Evolutionary conservation across 2,797 vertebrate species (phyloP).

Genomic region (Rhodeus uyekii): DNA sequence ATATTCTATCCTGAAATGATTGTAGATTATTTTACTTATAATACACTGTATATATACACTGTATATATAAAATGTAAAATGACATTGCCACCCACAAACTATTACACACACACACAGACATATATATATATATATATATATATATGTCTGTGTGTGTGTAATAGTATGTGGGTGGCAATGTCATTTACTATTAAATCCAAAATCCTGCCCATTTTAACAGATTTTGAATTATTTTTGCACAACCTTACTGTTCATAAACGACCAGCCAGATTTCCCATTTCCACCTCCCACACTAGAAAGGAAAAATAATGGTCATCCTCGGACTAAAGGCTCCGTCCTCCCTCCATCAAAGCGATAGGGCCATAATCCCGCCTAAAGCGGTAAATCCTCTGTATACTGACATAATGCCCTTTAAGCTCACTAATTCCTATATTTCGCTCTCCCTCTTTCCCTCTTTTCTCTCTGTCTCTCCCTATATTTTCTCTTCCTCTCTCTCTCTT

Average conservation of each 20-base stretch:
- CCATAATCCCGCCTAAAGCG: conserved; percentile 79
- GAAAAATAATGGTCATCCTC: conserved; percentile 49
- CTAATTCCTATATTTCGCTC: conserved; percentile 77
- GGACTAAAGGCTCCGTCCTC: conserved; percentile 42
- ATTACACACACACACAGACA: no score
- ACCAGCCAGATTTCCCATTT: conserved; percentile 8
- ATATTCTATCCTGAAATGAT: neutral
- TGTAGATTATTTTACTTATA: neutral
- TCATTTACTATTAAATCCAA: neutral
- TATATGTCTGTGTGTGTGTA: no score
- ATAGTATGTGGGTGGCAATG: neutral
- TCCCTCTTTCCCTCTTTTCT: conserved; percentile 62
- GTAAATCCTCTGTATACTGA: conserved; percentile 83
- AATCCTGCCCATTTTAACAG: neutral
- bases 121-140: no score
- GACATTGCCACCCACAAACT: no score
- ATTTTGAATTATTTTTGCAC: no score
- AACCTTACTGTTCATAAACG: neutral
- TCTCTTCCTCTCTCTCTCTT: conserved; percentile 43
- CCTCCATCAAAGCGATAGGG: conserved; percentile 78
- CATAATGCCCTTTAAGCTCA: conserved; percentile 83
- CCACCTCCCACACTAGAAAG: conserved; percentile 31
- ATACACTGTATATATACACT: no score
- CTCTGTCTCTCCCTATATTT: conserved; percentile 56
- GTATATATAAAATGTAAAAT: no score